These are phyloP conservation scores for Pyrgus malvae DNA, from an alignment of 2,888 invertebrate genomes.

Conservation along the genomic window DNA sequence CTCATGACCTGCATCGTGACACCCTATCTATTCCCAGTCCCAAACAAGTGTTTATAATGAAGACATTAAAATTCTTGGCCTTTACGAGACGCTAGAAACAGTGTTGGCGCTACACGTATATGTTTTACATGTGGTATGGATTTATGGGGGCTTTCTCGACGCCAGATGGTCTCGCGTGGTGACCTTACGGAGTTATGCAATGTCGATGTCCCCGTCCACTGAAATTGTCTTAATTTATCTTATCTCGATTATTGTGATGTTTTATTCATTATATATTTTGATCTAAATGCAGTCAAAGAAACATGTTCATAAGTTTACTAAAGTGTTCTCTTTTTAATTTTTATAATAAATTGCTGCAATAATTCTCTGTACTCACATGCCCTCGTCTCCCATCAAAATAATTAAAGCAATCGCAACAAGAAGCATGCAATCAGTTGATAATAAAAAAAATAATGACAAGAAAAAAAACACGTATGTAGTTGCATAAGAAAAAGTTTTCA, in stretches of 20 bases:
- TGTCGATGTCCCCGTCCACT: background rate
- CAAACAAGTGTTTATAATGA: constrained; percentile 51
- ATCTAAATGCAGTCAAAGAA: too few relatives aligned
- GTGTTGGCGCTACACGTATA: constrained; percentile 7
- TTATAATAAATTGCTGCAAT: too few relatives aligned
- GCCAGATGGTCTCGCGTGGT: constrained; percentile 48
- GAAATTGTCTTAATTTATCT: constrained; percentile 7
- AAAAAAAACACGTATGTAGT: constrained; percentile 19
- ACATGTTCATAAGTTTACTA: too few relatives aligned
- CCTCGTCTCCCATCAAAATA: background rate
- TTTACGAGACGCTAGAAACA: constrained; percentile 40
- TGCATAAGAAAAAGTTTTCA: constrained; percentile 25
- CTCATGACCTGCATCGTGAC: constrained; percentile 40
- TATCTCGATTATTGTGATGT: background rate
- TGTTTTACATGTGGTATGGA: constrained; percentile 32
- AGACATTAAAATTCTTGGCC: constrained; percentile 64
- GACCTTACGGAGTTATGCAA: constrained; percentile 14
- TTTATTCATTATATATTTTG: background rate
- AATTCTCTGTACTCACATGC: background rate
- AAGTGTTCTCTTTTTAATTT: too few relatives aligned
- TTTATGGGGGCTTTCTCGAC: constrained; percentile 47
- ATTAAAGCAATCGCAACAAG: constrained; percentile 7
- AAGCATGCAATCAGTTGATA: constrained; percentile 12
- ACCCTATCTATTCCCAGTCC: constrained; percentile 38
- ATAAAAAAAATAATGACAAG: background rate